A percentile compares a stretch with the other conserved stretches of the same genome.
phyloP scores from a whole-genome alignment of 1,140 invertebrate species.

The Bombus pyrosoma region DNA sequence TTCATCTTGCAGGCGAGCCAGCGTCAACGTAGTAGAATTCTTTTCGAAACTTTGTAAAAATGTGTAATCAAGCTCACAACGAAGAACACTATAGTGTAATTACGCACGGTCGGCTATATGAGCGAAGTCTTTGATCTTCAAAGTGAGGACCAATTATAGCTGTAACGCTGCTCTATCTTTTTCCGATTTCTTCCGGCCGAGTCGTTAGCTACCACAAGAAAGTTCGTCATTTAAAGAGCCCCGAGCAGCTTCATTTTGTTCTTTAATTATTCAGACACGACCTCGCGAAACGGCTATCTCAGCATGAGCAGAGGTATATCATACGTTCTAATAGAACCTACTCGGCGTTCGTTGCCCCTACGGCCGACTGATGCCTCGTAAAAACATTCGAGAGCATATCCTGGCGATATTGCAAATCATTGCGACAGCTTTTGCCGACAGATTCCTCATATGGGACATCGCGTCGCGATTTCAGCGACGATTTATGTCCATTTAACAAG shows the following conservation, averaged over 20 bases:
- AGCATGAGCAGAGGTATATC: not conserved
- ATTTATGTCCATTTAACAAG: not conserved
- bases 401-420: not conserved
- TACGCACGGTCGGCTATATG: too few relatives aligned
- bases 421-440: not conserved
- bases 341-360: slow-evolving; percentile 16
- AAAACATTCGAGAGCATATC: slow-evolving; percentile 20
- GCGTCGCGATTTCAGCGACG: not conserved
- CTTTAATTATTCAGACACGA: slow-evolving; percentile 24
- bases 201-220: not conserved
- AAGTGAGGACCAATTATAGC: slow-evolving; percentile 16
- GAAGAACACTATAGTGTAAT: not conserved
- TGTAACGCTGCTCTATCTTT: slow-evolving; percentile 6
- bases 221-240: not conserved
- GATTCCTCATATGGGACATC: not conserved
- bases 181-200: slow-evolving; percentile 11
- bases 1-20: too few relatives aligned
- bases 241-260: slow-evolving; percentile 9
- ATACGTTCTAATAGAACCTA: slow-evolving; percentile 13
- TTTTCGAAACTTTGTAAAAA: too few relatives aligned
- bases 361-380: not conserved
- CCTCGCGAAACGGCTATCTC: slow-evolving; percentile 5
- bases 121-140: slow-evolving; percentile 15
- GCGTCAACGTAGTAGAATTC: too few relatives aligned
- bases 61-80: too few relatives aligned